These are phyloP conservation scores for Gavia stellata DNA, from an alignment of 2,113 vertebrate genomes.

Conservation along the genomic window DNA sequence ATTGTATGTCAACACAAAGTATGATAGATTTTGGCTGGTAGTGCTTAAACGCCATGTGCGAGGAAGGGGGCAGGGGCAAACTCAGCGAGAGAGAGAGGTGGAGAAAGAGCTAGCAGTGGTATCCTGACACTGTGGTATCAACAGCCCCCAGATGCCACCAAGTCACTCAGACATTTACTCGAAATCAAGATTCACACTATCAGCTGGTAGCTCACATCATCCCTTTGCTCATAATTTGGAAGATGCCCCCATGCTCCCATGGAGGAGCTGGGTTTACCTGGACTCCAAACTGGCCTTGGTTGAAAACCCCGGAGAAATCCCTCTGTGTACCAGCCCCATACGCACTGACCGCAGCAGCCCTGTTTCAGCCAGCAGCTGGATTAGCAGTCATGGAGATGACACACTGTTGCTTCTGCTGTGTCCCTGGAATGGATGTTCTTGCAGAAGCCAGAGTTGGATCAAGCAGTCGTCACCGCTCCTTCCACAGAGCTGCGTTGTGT, in stretches of 20 bases:
- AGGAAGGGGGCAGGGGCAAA: background rate
- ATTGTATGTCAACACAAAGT: background rate
- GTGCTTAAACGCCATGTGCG: background rate
- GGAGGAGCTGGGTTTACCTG: background rate
- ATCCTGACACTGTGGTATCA: background rate
- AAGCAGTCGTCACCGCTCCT: background rate
- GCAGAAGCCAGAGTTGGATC: background rate
- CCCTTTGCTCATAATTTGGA: background rate
- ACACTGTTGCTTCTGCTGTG: background rate
- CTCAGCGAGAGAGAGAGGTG: background rate
- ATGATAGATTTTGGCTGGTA: background rate
- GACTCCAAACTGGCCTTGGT: background rate
- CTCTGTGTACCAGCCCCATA: fast-evolving
- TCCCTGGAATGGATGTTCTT: background rate
- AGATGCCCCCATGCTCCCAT: background rate
- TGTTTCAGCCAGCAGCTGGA: background rate
- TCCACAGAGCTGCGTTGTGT: background rate
- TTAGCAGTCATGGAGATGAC: background rate
- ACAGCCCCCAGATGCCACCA: background rate
- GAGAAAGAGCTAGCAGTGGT: background rate
- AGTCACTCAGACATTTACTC: background rate
- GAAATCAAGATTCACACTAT: background rate
- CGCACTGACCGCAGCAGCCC: background rate
- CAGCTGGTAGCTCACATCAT: background rate
- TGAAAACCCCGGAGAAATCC: background rate